These are phyloP conservation scores for Papilio polyxenes DNA, from an alignment of 1,140 invertebrate genomes.

Conservation along the genomic window DNA sequence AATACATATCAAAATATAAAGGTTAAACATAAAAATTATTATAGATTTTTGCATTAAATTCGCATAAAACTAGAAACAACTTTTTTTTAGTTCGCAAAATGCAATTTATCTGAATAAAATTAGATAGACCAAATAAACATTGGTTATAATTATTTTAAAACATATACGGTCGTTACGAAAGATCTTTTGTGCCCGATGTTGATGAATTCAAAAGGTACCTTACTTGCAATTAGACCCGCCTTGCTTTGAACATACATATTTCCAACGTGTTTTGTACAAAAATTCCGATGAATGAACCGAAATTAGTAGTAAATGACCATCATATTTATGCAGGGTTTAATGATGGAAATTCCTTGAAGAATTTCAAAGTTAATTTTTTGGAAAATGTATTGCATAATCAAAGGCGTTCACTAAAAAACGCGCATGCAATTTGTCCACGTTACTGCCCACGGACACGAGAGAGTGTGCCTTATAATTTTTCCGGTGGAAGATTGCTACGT, in stretches of 20 bases:
- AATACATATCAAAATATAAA: not conserved
- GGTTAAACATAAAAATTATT: not conserved
- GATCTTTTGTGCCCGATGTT: too few relatives aligned
- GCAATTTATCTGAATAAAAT: too few relatives aligned
- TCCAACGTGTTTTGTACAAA: too few relatives aligned
- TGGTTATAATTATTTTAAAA: too few relatives aligned
- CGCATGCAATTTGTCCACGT: slow-evolving; percentile 55
- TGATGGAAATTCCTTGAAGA: not conserved
- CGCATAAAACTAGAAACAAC: not conserved
- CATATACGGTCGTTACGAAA: too few relatives aligned
- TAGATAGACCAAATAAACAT: too few relatives aligned
- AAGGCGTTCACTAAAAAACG: slow-evolving; percentile 43
- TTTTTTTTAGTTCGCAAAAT: not conserved
- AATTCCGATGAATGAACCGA: not conserved
- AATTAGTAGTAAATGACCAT: not conserved
- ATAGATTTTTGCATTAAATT: not conserved
- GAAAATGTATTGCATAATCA: slow-evolving; percentile 32
- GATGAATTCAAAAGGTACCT: too few relatives aligned
- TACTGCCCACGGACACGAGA: slow-evolving; percentile 73
- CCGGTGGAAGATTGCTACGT: slow-evolving; percentile 74
- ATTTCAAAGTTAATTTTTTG: not conserved
- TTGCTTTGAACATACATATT: too few relatives aligned
- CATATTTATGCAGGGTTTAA: not conserved
- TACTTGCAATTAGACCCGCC: too few relatives aligned
- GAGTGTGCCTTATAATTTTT: slow-evolving; percentile 79